Base-by-base conservation (phyloP, 2,797 vertebrate species). In the Vespertilio murinus region DNA sequence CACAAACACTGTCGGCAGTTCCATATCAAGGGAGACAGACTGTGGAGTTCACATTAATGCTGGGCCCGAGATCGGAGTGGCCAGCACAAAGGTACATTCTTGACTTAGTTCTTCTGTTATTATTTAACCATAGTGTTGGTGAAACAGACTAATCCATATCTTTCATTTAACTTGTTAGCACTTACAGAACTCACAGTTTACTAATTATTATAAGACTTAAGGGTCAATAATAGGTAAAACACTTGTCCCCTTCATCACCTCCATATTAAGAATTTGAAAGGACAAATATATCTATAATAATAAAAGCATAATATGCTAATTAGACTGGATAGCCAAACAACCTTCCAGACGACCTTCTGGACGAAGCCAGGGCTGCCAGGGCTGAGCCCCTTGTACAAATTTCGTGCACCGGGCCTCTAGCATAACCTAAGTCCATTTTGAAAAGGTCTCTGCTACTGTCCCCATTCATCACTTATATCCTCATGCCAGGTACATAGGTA, bases 11-110 rank as follows among this genome's bases (percentile, higher is more conserved):
- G 99, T 99, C 6, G 99, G 99, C 97, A 99, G 99, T 97, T 99
- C 99, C 86, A 99, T 99, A 95, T 99, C 99, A 0, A 98, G 99
- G 8, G 99, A 99, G 98, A 99, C 99, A 0, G 99, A 99, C 94
- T 99, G 99, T 9, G 99, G 99, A 0, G 99, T 99, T 91, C 99
- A 99, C 94, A 99, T 99, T 98, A 99, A 99, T 0, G 99, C 99
- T 0, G 99, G 99, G 1, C 99, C 99, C 1, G 99, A 99, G 98
- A 98, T 99, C 0, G 99, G 99, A 3, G 99, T 99, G 75, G 99
- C 99, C 96, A 99, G 99, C 96, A 99, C 99, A 93, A 99, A 99
- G 99, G 99, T 99, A 95, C 97, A 92, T 47, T 85, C 69, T 93
- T 92, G n/a, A 65, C 79, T 91, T 74, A 49, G 65, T 82, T 85